phyloP scores from a whole-genome alignment of 2,888 invertebrate genomes.

The Epinotia ramella region DNA sequence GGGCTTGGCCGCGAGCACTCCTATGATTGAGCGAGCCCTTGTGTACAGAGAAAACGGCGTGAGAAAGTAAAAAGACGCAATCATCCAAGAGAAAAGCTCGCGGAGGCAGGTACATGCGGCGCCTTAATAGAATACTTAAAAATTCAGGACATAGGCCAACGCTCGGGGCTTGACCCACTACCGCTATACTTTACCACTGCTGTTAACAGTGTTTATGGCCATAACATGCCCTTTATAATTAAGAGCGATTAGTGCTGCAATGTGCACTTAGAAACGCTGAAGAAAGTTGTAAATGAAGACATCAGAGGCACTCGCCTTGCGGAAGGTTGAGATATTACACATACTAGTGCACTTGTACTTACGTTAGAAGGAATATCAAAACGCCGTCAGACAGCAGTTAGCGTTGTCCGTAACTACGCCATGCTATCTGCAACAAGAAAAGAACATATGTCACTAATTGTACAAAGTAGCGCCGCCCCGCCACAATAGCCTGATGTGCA shows the following conservation, averaged over 20 bases:
- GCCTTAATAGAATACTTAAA: conserved; percentile 79
- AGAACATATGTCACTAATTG: conserved; percentile 45
- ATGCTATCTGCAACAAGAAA: conserved; percentile 70
- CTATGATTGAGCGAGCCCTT: conserved; percentile 64
- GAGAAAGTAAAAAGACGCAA: conserved; percentile 82
- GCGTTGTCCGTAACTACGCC: conserved; percentile 59
- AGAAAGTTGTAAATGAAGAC: conserved; percentile 36
- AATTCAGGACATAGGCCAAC: conserved; percentile 74
- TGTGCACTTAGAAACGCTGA: conserved; percentile 24
- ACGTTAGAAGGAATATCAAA: conserved; percentile 43
- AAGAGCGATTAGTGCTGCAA: conserved; percentile 17
- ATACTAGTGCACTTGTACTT: conserved; percentile 1
- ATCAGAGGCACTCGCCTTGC: conserved; percentile 11
- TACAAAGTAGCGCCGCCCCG: conserved; percentile 21
- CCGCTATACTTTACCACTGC: conserved; percentile 41
- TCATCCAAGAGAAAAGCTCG: conserved; percentile 78
- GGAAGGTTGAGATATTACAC: background rate
- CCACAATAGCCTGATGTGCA: conserved; percentile 17
- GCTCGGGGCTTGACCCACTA: conserved; percentile 67
- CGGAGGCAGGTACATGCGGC: conserved; percentile 58
- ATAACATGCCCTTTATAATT: conserved; percentile 39
- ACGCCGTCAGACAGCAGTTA: conserved; percentile 51
- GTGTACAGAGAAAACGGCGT: conserved; percentile 62
- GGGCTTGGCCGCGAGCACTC: conserved; percentile 59
- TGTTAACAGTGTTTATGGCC: conserved; percentile 36